Evolutionary conservation across 2,888 invertebrate species (phyloP), one percentile per base, ranked within the genome.

Genomic region (Hofmannophila pseudospretella): DNA sequence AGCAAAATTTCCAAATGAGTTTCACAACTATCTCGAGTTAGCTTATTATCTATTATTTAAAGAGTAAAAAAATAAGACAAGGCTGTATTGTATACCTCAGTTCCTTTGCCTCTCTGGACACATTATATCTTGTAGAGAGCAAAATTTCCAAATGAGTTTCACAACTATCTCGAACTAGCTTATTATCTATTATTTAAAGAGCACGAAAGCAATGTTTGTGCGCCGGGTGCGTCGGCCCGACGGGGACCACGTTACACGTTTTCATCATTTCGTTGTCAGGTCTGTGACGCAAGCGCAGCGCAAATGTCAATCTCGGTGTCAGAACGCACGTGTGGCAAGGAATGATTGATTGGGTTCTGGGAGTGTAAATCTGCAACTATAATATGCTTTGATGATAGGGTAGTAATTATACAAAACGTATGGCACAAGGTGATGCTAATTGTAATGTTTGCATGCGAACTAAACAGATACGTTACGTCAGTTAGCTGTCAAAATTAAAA

Each of bases 191-290:
- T 59, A 52, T 59, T 58, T 56, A 53, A 44, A 43, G 46, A 45
- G 47, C 54, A 55, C 53, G 56, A 61, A 56, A 55, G 55, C 54
- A 56, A 57, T 62, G 60, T 54, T 49, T 32, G 5, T 43, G 5
- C 1, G 30, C 38, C 40, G 45, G 46, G 48, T 47, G 45, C 50
- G 49, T 51, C 54, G 51, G 16, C 16, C 5, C 41, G 56, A 64
- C 58, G 61, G 55, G 64, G 67, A 53, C 53, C 44, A 43, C 31
- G 59, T 43, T 61, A 64, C 61, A 67, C 48, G 66, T 67, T 70
- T 69, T 65, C 70, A 68, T 69, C 66, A 69, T 65, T 67, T 62
- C 47, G 64, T 51, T 55, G 63, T 63, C 64, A 58, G 53, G 38
- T 38, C 16, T 39, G 51, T 75, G 66, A 69, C 61, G 72, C 58